These are phyloP conservation scores for Andricus grossulariae DNA, from an alignment of 1,140 invertebrate species.

Conservation along the genomic window DNA sequence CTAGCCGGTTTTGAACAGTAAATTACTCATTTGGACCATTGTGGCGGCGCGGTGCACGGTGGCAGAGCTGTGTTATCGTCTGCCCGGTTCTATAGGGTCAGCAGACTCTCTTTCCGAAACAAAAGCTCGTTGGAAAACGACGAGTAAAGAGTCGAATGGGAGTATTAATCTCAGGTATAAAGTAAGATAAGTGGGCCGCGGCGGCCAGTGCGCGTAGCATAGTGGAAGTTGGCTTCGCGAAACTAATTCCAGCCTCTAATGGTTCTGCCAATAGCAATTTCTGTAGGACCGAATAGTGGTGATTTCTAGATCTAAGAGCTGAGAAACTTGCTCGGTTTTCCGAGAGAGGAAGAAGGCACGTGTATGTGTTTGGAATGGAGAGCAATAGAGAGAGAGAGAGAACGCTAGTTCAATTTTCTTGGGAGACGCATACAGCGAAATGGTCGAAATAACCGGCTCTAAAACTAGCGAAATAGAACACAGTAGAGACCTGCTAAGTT, in stretches of 20 bases:
- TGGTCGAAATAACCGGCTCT: no score
- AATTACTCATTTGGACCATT: not conserved
- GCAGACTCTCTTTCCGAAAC: conserved; percentile 5
- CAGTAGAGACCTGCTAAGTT: no score
- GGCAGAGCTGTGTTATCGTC: not conserved
- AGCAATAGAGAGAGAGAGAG: not conserved
- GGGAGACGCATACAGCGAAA: no score
- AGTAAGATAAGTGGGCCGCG: conserved; percentile 61
- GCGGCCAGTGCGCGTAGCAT: conserved; percentile 13
- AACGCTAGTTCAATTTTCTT: not conserved
- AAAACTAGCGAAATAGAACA: no score
- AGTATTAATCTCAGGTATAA: conserved; percentile 59
- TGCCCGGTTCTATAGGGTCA: not conserved
- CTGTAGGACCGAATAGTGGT: conserved; percentile 57
- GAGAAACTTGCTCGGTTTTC: conserved; percentile 36
- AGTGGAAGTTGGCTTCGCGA: conserved; percentile 45
- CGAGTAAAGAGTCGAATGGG: conserved; percentile 30
- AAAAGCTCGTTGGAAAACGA: conserved; percentile 24
- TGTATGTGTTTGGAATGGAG: no score
- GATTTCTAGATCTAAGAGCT: conserved; percentile 39
- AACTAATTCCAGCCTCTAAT: conserved; percentile 66
- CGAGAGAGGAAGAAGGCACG: not conserved
- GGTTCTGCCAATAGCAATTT: conserved; percentile 66
- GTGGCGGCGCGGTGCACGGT: not conserved
- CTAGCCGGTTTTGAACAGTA: no score